Evolutionary conservation across 2,888 invertebrate genomes (phyloP).

Genomic region (Minunthozetes semirufus): DNA sequence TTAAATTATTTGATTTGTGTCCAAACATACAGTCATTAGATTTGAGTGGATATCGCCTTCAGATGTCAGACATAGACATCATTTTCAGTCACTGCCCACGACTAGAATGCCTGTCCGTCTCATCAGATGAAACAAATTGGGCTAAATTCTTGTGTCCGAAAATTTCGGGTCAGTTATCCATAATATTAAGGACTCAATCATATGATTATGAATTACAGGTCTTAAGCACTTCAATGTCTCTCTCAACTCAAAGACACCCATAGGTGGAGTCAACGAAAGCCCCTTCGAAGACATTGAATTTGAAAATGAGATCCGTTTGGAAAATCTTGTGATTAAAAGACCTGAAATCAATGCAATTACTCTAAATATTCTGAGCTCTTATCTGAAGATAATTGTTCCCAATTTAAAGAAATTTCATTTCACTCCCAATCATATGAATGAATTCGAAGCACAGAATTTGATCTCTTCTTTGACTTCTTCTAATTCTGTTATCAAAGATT

Average conservation of each 20-base stretch:
- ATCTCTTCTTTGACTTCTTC: background rate
- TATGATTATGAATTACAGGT: background rate
- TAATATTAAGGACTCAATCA: no score
- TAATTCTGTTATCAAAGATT: background rate
- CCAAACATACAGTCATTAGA: background rate
- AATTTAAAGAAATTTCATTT: conserved; percentile 7
- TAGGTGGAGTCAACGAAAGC: background rate
- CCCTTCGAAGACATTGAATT: background rate
- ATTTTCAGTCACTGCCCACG: background rate
- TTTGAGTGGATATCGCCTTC: background rate
- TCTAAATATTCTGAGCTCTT: background rate
- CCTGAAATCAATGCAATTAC: background rate
- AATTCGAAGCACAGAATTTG: background rate
- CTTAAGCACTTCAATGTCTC: background rate
- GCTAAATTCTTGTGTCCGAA: background rate
- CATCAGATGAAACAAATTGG: background rate
- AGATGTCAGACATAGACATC: background rate
- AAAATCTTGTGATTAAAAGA: background rate
- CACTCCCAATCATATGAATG: background rate
- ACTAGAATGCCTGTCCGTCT: background rate
- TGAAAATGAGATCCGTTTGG: background rate
- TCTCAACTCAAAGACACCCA: background rate
- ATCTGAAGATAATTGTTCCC: background rate
- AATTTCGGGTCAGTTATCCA: background rate
- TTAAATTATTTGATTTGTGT: background rate